phyloP scores from a whole-genome alignment of 2,113 vertebrate species.

The Chaenogobius annularis region DNA sequence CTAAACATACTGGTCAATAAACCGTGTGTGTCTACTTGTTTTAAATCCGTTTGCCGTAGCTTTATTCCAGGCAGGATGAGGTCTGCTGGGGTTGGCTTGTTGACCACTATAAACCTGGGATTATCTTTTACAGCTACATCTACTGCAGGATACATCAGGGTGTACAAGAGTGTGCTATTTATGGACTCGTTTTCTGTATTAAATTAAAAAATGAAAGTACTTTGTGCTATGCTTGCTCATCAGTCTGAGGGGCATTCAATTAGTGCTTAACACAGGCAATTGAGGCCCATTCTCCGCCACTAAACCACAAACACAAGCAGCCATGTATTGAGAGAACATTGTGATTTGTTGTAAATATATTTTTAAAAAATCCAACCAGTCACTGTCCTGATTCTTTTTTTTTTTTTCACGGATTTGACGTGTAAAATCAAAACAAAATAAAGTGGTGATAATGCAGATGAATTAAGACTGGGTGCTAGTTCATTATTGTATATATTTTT shows the following conservation, averaged over 20 bases:
- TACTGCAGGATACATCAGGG: constrained; percentile 12
- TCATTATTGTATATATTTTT: constrained; percentile 4
- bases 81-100: constrained; percentile 27
- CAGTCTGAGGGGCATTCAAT: constrained; percentile 68
- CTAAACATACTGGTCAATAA: constrained; percentile 96
- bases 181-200: constrained; percentile 49
- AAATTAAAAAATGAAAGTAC: constrained; percentile 52
- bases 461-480: constrained; percentile 19
- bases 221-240: constrained; percentile 57
- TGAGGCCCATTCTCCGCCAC: constrained; percentile 44
- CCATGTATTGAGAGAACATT: constrained; percentile 58
- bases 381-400: constrained; percentile 42
- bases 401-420: constrained; percentile 53
- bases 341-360: constrained; percentile 54
- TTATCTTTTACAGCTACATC: not conserved
- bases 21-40: constrained; percentile 95
- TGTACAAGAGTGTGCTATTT: constrained; percentile 25
- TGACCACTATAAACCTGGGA: constrained; percentile 10
- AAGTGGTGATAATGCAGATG: constrained; percentile 24
- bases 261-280: constrained; percentile 55
- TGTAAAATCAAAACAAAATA: constrained; percentile 45
- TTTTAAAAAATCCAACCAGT: constrained; percentile 42
- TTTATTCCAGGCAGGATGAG: constrained; percentile 66
- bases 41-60: constrained; percentile 81
- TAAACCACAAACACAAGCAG: constrained; percentile 48